Evolutionary conservation across 2,888 invertebrate genomes (phyloP).

Genomic region (Drosophila buzzatii): DNA sequence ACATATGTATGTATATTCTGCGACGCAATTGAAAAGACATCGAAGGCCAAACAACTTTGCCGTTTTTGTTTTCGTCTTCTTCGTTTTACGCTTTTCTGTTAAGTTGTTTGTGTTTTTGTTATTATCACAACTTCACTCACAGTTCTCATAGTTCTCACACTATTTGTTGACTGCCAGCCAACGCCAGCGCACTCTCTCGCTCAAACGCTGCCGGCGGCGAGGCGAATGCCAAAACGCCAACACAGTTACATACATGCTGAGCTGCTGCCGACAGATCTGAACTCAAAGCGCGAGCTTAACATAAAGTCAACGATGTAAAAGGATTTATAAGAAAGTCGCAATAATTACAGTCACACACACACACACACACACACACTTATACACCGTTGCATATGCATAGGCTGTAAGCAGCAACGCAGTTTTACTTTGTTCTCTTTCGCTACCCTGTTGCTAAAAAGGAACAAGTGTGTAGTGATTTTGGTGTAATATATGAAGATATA

Average conservation of each 20-base stretch:
- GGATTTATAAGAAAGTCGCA: constrained; percentile 6
- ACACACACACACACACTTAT: background rate
- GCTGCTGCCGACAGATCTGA: background rate
- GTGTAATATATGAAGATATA: background rate
- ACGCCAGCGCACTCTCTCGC: constrained; percentile 12
- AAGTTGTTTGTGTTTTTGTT: constrained; percentile 66
- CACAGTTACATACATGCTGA: constrained; percentile 1
- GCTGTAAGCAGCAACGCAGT: constrained; percentile 40
- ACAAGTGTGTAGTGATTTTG: background rate
- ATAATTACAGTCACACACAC: background rate
- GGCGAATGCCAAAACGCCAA: constrained; percentile 25
- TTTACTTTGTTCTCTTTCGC: constrained; percentile 42
- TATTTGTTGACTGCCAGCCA: constrained; percentile 24
- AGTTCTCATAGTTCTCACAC: constrained; percentile 20
- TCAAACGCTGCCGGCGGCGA: constrained; percentile 41
- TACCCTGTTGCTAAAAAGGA: background rate
- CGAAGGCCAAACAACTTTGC: constrained; percentile 80
- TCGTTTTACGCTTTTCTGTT: constrained; percentile 51
- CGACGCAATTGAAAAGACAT: constrained; percentile 80
- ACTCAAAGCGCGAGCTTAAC: background rate
- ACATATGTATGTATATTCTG: constrained; percentile 64
- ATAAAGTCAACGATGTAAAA: constrained; percentile 1
- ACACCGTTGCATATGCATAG: constrained; percentile 9
- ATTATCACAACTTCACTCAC: constrained; percentile 71
- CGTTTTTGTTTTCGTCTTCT: constrained; percentile 55